These are phyloP conservation scores for Oryctes rhinoceros DNA, from an alignment of 1,140 invertebrate genomes.

Conservation along the genomic window DNA sequence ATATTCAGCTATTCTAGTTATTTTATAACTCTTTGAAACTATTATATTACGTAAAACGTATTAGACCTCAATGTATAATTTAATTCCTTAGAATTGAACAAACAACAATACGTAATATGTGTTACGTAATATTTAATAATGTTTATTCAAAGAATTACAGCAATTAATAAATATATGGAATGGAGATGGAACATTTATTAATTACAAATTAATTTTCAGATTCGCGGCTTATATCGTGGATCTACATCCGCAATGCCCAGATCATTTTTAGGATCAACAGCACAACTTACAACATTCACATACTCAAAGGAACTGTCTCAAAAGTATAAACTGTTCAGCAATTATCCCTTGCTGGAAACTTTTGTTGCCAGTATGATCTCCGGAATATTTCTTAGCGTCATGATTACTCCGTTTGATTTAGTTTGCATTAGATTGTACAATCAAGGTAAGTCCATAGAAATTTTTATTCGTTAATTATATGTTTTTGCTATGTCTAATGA, in stretches of 20 bases:
- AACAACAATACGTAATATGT: too few species aligned
- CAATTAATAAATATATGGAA: too few species aligned
- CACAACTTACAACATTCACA: conserved; percentile 86
- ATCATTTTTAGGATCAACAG: conserved; percentile 83
- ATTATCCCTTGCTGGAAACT: conserved; percentile 72
- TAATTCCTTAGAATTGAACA: too few species aligned
- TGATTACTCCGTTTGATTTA: conserved; percentile 91
- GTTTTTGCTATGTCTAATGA: too few species aligned
- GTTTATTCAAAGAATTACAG: too few species aligned
- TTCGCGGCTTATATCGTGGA: conserved; percentile 78
- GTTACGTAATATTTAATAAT: too few species aligned
- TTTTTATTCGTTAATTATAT: not conserved
- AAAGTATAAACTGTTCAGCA: conserved; percentile 64
- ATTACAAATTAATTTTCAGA: conserved; percentile 42
- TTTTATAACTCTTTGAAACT: too few species aligned
- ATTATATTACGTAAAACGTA: too few species aligned
- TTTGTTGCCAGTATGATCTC: conserved; percentile 81
- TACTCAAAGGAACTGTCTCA: conserved; percentile 70
- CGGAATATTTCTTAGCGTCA: conserved; percentile 79
- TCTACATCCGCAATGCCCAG: conserved; percentile 77
- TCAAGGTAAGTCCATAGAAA: conserved; percentile 70
- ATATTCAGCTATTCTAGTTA: too few species aligned
- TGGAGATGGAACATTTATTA: not conserved
- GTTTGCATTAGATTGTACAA: conserved; percentile 90
- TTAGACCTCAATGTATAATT: too few species aligned